Evolutionary conservation across 2,113 vertebrate species (phyloP), one percentile per base, ranked within the genome.

Genomic region (Scytalopus superciliaris): DNA sequence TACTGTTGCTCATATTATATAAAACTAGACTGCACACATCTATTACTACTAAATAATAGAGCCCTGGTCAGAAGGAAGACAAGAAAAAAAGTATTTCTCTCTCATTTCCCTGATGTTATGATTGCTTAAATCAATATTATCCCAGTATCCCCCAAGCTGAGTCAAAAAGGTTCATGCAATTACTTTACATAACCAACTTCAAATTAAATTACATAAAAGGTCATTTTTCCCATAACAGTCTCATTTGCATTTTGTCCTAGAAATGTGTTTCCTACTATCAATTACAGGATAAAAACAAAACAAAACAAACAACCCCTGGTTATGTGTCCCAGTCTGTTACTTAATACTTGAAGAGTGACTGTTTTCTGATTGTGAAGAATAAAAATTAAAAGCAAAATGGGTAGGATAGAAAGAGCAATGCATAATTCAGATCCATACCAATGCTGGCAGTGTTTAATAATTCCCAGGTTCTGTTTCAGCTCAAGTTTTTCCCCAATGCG

Each of bases 81-180:
- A 63, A 84, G 76, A 17, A 87, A 93, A 80, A 63, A 90, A 90
- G 52, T 68, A 77, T 80, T 95, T 94, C 75, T 90, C 42, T 90
- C 82, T 96, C 76, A 93, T 81, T 94, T 93, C 96, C 80, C 88
- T 95, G 92, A 97, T 97, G 94, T 96, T 96, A 96, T 96, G 94
- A 97, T 94, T 96, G 83, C 96, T 96, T 97, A 96, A 96, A 97
- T 92, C 96, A 97, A 94, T 97, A 97, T 96, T 97, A 96, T 95
- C 73, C 45, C 88, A 93, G 90, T 89, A 95, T 95, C 92, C 96
- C 96, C 93, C 90, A 96, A 97, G 96, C 96, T 95, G 96, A 93
- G 94, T 94, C 90, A 95, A 84, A 96, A 89, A 94, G 86, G 92
- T 89, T 94, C 96, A 96, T 84, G 79, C 88, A 97, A 96, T 96